Percentiles rank a stretch among this genome's conserved stretches.
Conservation (phyloP, 2,113 vertebrate species). For the Rafetus swinhoei region DNA sequence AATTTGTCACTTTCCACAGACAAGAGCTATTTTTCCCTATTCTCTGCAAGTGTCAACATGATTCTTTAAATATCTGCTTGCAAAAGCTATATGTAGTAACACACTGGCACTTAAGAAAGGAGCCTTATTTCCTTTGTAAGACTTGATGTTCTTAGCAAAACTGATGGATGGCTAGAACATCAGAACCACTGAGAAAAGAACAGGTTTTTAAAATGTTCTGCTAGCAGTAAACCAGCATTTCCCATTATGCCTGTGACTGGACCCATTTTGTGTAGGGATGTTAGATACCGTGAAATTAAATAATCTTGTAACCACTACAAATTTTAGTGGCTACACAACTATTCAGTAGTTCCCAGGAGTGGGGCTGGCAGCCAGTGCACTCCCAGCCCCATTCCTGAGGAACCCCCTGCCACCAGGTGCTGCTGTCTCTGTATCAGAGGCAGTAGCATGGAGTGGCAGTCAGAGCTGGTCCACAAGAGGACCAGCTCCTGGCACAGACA, state of each 20-base stretch:
- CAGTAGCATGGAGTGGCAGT: no score
- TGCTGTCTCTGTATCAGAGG: no score
- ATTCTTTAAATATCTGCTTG: constrained; percentile 79
- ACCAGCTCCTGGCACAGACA: no score
- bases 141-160: constrained; percentile 73
- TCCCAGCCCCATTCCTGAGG: no score
- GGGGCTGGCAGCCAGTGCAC: no score
- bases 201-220: neutral
- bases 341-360: no score
- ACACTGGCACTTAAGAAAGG: constrained; percentile 73
- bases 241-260: accelerated
- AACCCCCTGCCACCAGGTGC: no score
- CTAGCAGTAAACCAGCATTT: constrained; percentile 54
- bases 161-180: constrained; percentile 50
- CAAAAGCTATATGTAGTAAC: constrained; percentile 77
- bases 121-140: constrained; percentile 78
- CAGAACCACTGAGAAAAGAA: constrained; percentile 31
- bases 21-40: constrained; percentile 66
- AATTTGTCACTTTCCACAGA: constrained; percentile 9
- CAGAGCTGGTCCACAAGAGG: no score
- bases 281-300: no score
- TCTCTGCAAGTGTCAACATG: constrained; percentile 69
- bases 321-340: no score
- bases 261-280: accelerated
- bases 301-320: no score